Base-by-base conservation (phyloP, 2,888 invertebrate genomes). In the Agrotis ipsilon region DNA sequence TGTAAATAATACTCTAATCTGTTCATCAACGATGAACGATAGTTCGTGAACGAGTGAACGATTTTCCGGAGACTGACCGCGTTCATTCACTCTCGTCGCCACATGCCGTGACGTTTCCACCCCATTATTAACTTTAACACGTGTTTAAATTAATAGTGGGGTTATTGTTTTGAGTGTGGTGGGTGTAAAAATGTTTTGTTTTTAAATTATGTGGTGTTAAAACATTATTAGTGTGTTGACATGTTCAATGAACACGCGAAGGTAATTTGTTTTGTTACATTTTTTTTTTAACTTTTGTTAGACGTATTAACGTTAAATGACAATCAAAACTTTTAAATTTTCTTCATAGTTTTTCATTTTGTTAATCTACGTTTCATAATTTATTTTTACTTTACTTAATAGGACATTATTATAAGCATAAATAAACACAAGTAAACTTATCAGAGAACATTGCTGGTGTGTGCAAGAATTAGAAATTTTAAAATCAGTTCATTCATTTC, bases 11-110 rank as follows among this genome's bases (percentile, higher is more conserved):
- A 81, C 79, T 84, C 75, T 85, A 92, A 93, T 93, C 93, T 90
- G 90, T 89, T 85, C 91, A 92, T 91, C 91, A 85, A 86, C 67
- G 84, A 85, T 83, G 87, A 87, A 90, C 87, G 88, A 86, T 87
- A 80, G 86, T 85, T 85, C 83, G 86, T 85, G 72, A 85, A 88
- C 88, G 87, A 92, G 86, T 85, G 75, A 85, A 88, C 89, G 87
- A 93, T 95, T 94, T 95, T 93, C 94, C 94, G 84, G 84, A 86
- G 89, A 86, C 85, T 94, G 92, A 81, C 80, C 91, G 87, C 92
- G 68, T 76, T 88, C 88, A 85, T 82, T 87, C 86, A 46, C 85
- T 82, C 75, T 87, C 87, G 73, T 62, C 77, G 76, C 73, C 87
- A 84, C 86, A 75, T 72, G 46, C 81, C 90, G 88, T 91, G 87